phyloP scores from a whole-genome alignment of 2,888 invertebrate species.

The Mythimna vitellina region DNA sequence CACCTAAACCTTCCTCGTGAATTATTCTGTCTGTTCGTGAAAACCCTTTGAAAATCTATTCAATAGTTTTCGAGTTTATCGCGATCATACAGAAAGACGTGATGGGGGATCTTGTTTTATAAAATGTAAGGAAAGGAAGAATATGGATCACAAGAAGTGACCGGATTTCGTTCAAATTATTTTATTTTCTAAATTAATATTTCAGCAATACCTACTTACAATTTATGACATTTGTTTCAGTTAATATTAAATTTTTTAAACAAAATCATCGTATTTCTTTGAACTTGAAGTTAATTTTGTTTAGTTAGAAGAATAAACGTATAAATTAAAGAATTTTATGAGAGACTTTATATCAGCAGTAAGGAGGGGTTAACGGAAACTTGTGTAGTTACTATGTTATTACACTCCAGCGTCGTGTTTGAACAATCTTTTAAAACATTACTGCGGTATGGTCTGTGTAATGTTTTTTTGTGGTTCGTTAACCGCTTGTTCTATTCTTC shows the following conservation, averaged over 20 bases:
- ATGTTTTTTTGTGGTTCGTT: constrained; percentile 66
- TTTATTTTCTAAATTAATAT: constrained; percentile 11
- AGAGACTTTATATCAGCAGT: constrained; percentile 44
- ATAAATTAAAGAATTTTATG: constrained; percentile 33
- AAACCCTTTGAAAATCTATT: too few relatives aligned
- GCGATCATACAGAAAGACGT: too few relatives aligned
- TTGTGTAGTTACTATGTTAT: constrained; percentile 51
- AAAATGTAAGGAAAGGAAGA: too few relatives aligned
- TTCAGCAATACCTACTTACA: constrained; percentile 1
- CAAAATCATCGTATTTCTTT: constrained; percentile 20
- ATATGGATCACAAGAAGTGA: not conserved
- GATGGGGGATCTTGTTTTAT: too few relatives aligned
- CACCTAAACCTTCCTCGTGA: too few relatives aligned
- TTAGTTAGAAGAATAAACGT: constrained; percentile 15
- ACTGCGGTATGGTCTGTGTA: constrained; percentile 59
- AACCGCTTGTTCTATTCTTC: constrained; percentile 57
- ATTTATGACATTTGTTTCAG: constrained; percentile 6
- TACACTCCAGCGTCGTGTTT: constrained; percentile 59
- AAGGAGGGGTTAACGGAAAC: constrained; percentile 61
- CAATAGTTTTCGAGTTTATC: too few relatives aligned
- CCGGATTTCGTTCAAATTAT: constrained; percentile 7
- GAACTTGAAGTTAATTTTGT: constrained; percentile 28
- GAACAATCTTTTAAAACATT: constrained; percentile 58
- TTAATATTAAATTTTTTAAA: constrained; percentile 22
- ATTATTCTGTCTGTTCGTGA: too few relatives aligned